phyloP scores from a whole-genome alignment of 2,888 invertebrate genomes.

The Drosophila kanekoi region DNA sequence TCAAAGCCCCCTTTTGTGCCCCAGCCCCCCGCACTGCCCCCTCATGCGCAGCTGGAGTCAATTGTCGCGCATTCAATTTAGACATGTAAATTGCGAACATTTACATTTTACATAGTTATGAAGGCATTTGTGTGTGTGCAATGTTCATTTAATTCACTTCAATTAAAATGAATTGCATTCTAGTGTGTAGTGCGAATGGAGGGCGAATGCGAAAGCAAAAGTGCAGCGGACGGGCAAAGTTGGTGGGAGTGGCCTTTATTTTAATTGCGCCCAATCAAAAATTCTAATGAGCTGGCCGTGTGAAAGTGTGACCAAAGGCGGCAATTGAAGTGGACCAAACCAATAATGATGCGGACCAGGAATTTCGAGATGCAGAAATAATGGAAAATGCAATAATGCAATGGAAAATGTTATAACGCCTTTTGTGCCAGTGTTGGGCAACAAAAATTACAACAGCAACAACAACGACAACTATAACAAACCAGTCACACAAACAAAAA shows the following conservation, averaged over 20 bases:
- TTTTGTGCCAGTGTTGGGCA: constrained; percentile 69
- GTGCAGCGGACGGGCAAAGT: constrained; percentile 26
- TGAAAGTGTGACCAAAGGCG: constrained; percentile 69
- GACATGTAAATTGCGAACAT: constrained; percentile 64
- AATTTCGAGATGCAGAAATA: constrained; percentile 19
- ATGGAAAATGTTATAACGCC: constrained; percentile 65
- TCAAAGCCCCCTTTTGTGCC: constrained; percentile 10
- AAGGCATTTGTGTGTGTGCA: constrained; percentile 36
- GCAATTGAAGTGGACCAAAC: constrained; percentile 16
- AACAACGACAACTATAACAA: constrained; percentile 32
- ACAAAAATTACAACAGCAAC: constrained; percentile 59
- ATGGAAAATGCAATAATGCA: constrained; percentile 38
- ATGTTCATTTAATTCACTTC: constrained; percentile 78
- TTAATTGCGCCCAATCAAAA: constrained; percentile 74
- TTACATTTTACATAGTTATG: constrained; percentile 50
- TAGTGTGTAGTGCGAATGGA: constrained; percentile 34
- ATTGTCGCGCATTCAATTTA: constrained; percentile 65
- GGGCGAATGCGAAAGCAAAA: constrained; percentile 17
- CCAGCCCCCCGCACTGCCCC: no score
- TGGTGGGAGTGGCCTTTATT: constrained; percentile 38
- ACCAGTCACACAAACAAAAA: constrained; percentile 18
- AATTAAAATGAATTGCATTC: constrained; percentile 81
- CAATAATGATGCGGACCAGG: constrained; percentile 11
- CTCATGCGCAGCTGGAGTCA: constrained; percentile 40
- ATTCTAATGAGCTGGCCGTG: constrained; percentile 70